Evolutionary conservation across 2,113 vertebrate species (phyloP).

Genomic region (Megaceryle torquata): DNA sequence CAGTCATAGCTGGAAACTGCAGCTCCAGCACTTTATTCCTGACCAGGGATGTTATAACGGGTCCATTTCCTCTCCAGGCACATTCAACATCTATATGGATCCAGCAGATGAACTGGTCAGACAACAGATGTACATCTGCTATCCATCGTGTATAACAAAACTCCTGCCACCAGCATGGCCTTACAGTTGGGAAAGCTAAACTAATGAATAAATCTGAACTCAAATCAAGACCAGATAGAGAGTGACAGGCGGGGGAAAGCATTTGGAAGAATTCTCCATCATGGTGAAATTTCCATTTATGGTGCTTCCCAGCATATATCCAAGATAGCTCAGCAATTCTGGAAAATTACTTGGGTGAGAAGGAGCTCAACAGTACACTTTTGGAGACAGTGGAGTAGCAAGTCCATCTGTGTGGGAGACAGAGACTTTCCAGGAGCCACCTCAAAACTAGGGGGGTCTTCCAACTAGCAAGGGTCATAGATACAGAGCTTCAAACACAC

Average conservation of each 20-base stretch:
- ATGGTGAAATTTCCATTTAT: background rate
- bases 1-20: background rate
- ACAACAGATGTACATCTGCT: background rate
- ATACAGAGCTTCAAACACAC: background rate
- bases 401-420: background rate
- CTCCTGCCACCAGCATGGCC: background rate
- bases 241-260: background rate
- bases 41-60: background rate
- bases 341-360: background rate
- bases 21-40: background rate
- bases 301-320: background rate
- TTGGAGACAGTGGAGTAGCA: background rate
- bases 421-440: background rate
- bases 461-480: accelerated
- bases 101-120: background rate
- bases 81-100: accelerated
- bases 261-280: background rate
- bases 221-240: background rate
- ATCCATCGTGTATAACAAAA: accelerated
- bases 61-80: background rate
- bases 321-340: background rate
- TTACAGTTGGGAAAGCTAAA: background rate
- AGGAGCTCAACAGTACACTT: background rate
- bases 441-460: background rate
- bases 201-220: background rate